Base-by-base conservation (phyloP, 2,797 vertebrate species). In the Morelia viridis region DNA sequence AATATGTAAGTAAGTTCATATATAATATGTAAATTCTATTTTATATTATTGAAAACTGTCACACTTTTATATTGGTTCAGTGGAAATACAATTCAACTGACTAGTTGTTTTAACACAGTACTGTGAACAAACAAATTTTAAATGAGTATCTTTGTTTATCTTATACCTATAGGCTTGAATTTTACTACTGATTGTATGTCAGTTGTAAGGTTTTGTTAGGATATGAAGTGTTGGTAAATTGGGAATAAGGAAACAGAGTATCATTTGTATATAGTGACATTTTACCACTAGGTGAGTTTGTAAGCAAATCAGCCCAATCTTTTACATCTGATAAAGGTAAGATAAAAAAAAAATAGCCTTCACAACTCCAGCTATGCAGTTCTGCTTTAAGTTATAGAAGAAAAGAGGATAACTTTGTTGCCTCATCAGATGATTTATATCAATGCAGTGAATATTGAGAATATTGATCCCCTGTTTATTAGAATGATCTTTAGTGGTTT, bases 401-500 rank as follows among this genome's bases (percentile, higher is more conserved):
- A 97, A 97, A 96, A 97, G 93, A 97, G 97, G 95, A 95, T 90
- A 96, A 95, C 94, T 53, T 65, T 97, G 97, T 97, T 96, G 94
- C 95, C 97, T 95, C 95, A 97, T 4, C 95, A 96, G 87, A 95
- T 94, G 96, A 96, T 96, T 97, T 97, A 97, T 97, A 98, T 97
- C 76, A 96, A 97, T 97, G 97, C 56, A 97, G 96, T 93, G 95
- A 96, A 95, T 61, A 56, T 96, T 98, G 98, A 98, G 97, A 95
- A 93, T 98, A 68, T 68, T 15, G n/a, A 68, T 68, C 13, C 13
- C 31, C n/a, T 68, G 97, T 98, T 98, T 98, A 98, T 98, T 98
- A 98, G 96, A 96, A 96, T 98, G 97, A 98, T 97, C 98, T 97
- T 97, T 97, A 95, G 96, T 97, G 95, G 95, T 95, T 71, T 22